phyloP scores from a whole-genome alignment of 1,140 invertebrate genomes.

The Polyergus mexicanus region DNA sequence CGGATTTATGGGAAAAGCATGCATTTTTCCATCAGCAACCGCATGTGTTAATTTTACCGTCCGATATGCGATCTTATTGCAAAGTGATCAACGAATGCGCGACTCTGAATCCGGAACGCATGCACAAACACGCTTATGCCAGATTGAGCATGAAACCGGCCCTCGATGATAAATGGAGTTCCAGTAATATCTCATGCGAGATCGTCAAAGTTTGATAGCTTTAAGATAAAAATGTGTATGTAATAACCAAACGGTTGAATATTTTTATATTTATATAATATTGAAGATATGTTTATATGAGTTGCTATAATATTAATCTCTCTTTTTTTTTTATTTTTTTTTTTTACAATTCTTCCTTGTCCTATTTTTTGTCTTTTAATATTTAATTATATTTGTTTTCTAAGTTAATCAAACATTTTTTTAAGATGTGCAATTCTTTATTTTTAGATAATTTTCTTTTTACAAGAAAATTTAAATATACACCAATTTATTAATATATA shows the following conservation, averaged over 20 bases:
- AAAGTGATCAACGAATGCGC: constrained; percentile 93
- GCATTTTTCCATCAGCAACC: constrained; percentile 90
- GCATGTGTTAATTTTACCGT: constrained; percentile 94
- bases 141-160: constrained; percentile 84
- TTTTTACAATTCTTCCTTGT: background rate
- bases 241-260: background rate
- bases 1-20: constrained; percentile 89
- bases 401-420: background rate
- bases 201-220: constrained; percentile 80
- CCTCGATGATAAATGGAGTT: constrained; percentile 75
- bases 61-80: constrained; percentile 93
- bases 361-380: background rate
- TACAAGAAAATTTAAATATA: no score
- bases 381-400: background rate
- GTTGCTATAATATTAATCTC: background rate
- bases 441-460: no score
- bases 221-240: constrained; percentile 5
- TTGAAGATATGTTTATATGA: background rate
- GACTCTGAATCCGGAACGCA: constrained; percentile 94
- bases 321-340: background rate
- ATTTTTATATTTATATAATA: background rate
- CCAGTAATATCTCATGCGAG: constrained; percentile 81
- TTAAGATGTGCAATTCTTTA: background rate
- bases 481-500: no score
- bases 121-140: constrained; percentile 91